These are phyloP conservation scores for Oreochromis grahami DNA, from an alignment of 2,797 vertebrate genomes.

Conservation along the genomic window DNA sequence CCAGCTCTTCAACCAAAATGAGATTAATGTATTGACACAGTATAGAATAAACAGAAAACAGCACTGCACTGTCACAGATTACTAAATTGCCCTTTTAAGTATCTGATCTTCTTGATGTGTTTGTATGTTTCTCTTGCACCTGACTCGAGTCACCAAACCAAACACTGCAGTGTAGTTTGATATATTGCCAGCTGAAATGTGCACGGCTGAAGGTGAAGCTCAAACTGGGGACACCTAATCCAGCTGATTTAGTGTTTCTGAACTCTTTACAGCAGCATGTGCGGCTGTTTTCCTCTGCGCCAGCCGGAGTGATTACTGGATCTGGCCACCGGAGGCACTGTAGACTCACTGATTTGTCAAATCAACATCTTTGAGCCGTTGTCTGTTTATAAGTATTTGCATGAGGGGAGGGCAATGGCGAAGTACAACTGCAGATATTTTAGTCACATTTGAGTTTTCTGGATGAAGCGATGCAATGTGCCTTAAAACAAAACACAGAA, in stretches of 20 bases:
- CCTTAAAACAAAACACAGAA: conserved; percentile 28
- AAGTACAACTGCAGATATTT: conserved; percentile 3
- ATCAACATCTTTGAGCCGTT: not conserved
- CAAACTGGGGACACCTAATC: conserved; percentile 13
- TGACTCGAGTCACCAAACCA: not conserved
- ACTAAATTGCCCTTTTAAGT: not conserved
- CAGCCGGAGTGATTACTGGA: not conserved
- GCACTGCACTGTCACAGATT: not conserved
- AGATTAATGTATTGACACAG: not conserved
- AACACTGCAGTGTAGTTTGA: not conserved
- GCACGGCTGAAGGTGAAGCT: not conserved
- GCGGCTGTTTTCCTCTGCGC: not conserved
- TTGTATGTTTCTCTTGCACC: not conserved
- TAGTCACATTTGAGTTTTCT: conserved; percentile 16
- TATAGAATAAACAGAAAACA: not conserved
- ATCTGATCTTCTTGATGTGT: not conserved
- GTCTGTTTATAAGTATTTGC: not conserved
- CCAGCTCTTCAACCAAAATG: not conserved
- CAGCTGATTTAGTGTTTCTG: not conserved
- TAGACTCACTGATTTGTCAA: not conserved
- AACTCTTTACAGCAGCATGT: not conserved
- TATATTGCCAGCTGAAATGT: not conserved
- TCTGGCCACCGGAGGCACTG: conserved; percentile 5
- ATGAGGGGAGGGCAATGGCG: not conserved
- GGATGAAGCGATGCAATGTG: not conserved